Conservation (phyloP, 2,888 invertebrate species). For the Tolmerus cingulatus region DNA sequence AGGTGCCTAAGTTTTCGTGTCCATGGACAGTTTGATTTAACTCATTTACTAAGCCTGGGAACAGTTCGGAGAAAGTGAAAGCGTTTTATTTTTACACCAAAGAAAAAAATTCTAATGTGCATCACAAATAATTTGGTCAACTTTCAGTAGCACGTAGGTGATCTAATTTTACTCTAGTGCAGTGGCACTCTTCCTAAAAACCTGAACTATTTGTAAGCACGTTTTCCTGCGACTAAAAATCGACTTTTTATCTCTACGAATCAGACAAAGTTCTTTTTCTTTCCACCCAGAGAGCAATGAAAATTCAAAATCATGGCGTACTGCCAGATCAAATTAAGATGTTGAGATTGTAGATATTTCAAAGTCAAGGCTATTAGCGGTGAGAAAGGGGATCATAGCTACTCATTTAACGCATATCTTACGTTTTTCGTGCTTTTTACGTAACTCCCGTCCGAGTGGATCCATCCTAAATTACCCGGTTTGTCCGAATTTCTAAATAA, state of each 20-base stretch:
- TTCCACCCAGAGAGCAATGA: background rate
- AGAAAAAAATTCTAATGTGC: background rate
- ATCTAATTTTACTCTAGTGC: background rate
- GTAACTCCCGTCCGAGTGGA: background rate
- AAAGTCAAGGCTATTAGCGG: background rate
- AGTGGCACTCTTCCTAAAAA: background rate
- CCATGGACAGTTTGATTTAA: background rate
- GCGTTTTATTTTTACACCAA: background rate
- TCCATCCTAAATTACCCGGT: background rate
- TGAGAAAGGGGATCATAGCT: background rate
- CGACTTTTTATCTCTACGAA: background rate
- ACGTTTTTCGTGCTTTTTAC: background rate
- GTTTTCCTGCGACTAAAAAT: background rate
- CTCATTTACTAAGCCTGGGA: background rate
- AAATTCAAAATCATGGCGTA: background rate
- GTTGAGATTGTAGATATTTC: background rate
- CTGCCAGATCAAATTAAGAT: background rate
- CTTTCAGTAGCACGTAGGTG: background rate
- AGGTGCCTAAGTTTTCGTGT: background rate
- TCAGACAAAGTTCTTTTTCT: background rate
- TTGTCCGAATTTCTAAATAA: background rate
- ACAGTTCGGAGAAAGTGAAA: background rate
- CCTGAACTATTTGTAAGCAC: background rate
- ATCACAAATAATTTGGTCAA: background rate
- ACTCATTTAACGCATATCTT: background rate